Percentiles rank a stretch among this genome's conserved stretches.
phyloP scores from a whole-genome alignment of 2,113 vertebrate species.

The Megaleporinus macrocephalus region DNA sequence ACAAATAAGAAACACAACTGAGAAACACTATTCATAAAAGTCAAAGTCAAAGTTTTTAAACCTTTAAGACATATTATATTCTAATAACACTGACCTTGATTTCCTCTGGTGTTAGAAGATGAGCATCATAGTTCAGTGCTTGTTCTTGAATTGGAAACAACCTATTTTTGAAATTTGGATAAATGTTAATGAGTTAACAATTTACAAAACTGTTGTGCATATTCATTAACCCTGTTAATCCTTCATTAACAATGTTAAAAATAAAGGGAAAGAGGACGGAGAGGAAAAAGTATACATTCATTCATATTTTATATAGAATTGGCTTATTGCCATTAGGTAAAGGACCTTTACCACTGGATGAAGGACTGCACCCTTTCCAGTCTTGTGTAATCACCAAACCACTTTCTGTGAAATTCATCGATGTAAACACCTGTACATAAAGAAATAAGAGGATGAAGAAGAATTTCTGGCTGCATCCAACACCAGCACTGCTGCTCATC shows the following conservation, averaged over 20 bases:
- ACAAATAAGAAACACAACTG: too few relatives aligned
- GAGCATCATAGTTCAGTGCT: slow-evolving; percentile 84
- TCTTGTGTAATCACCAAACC: slow-evolving; percentile 73
- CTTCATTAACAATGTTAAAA: too few relatives aligned
- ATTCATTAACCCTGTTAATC: too few relatives aligned
- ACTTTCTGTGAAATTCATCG: slow-evolving; percentile 71
- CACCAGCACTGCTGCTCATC: too few relatives aligned
- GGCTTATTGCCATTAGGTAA: too few relatives aligned
- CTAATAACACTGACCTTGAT: slow-evolving; percentile 73
- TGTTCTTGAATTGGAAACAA: slow-evolving; percentile 89
- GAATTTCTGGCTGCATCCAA: too few relatives aligned
- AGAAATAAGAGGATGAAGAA: neutral
- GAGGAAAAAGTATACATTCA: too few relatives aligned
- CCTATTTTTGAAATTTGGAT: slow-evolving; percentile 72
- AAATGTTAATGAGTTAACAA: neutral
- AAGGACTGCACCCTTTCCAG: slow-evolving; percentile 88
- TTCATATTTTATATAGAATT: too few relatives aligned
- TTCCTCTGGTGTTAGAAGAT: slow-evolving; percentile 79
- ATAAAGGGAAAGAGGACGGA: too few relatives aligned
- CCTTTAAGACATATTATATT: too few relatives aligned
- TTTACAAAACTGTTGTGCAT: neutral
- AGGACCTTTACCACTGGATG: slow-evolving; percentile 88
- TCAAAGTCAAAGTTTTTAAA: too few relatives aligned
- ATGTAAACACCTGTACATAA: slow-evolving; percentile 75
- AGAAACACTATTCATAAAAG: too few relatives aligned